Evolutionary conservation across 2,113 vertebrate species (phyloP), one percentile per base, ranked within the genome.

Genomic region (human (Homo sapiens)): DNA sequence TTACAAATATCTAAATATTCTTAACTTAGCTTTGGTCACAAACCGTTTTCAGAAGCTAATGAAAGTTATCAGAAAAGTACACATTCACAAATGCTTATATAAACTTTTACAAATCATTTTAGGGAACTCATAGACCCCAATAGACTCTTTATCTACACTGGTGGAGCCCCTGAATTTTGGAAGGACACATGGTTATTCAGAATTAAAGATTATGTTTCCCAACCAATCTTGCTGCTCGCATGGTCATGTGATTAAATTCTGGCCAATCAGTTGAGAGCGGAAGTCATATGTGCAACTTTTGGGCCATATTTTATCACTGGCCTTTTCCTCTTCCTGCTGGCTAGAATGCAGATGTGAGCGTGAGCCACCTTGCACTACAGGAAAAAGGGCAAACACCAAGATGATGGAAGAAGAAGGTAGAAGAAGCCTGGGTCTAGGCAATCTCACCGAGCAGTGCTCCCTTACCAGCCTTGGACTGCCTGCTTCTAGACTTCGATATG

Each of bases 21-120:
- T 68, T 92, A 70, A 93, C 13, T 73, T 72, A 95, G 79, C 55
- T 73, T 91, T 50, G 50, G 27, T 79, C 55, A 92, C 20, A 80
- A 66, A 82, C 45, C 9, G 23, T 90, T 80, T 72, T 45, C 82
- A 82, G 48, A 96, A 92, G 52, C 35, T 90, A 70, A 64, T 38
- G 10, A 97, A 66, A 76, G 10, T 9, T 81, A 82, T 64, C 64
- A 97, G 66, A 89, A 93, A 93, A 73, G 3, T 48, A 4, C 3
- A 93, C 0, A 66, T 94, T 93, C 11, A 79, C 18, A 95, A 80
- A 82, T 43, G 93, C 40, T 85, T 64, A 81, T 0, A 48, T 23
- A 91, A 79, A 68, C 3, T 82, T 96, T 75, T 48, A 45, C 11
- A 94, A 92, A 82, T 17, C 75, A 87, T 96, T 86, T 92, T 68